Evolutionary conservation across 1,140 invertebrate species (phyloP).

Genomic region (Solenopsis invicta): DNA sequence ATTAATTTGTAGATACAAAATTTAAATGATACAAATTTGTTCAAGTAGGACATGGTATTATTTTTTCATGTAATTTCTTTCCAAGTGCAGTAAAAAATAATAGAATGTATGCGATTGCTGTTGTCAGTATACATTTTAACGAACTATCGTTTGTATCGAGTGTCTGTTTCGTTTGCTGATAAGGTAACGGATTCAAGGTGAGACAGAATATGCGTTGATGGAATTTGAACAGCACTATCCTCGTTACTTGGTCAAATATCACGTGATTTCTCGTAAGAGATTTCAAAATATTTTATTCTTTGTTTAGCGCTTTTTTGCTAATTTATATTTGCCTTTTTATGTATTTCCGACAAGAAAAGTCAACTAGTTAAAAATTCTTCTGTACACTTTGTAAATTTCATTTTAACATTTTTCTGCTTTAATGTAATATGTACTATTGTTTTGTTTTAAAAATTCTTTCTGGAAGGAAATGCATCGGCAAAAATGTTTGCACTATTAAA

Average conservation of each 20-base stretch:
- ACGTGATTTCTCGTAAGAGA: background rate
- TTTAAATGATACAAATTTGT: background rate
- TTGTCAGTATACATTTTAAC: slow-evolving; percentile 12
- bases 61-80: background rate
- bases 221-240: slow-evolving; percentile 18
- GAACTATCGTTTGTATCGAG: slow-evolving; percentile 22
- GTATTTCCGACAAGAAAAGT: background rate
- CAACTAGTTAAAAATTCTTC: background rate
- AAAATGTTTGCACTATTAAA: slow-evolving; percentile 42
- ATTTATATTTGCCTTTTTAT: no score
- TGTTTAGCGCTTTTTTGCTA: background rate
- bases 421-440: background rate
- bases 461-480: slow-evolving; percentile 29
- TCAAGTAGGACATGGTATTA: background rate
- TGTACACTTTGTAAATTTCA: background rate
- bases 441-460: slow-evolving; percentile 11
- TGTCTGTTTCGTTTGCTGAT: slow-evolving; percentile 51
- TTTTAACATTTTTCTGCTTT: background rate
- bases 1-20: background rate
- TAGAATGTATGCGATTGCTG: background rate
- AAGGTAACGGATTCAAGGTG: slow-evolving; percentile 43
- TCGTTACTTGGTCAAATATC: slow-evolving; percentile 4
- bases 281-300: background rate
- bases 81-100: background rate
- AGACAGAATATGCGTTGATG: background rate